Evolutionary conservation across 1,140 invertebrate species (phyloP).

Genomic region (Notospermus geniculatus): DNA sequence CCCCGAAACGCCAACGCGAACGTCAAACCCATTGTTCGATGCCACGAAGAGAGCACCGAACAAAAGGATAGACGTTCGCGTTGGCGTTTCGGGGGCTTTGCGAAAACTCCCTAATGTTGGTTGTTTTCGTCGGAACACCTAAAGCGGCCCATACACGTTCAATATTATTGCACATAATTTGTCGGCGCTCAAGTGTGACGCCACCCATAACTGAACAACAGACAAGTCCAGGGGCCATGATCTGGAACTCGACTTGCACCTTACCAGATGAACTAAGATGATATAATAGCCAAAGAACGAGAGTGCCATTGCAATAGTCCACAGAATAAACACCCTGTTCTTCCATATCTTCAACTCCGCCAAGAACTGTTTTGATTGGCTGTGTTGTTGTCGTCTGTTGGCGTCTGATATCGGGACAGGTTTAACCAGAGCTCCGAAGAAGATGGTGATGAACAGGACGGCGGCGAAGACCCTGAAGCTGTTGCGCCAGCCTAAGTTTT

Average conservation of each 20-base stretch:
- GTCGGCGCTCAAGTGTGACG: too few species aligned
- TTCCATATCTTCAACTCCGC: conserved; percentile 40
- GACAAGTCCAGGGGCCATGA: not conserved
- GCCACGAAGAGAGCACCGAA: too few species aligned
- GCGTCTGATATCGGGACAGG: conserved; percentile 13
- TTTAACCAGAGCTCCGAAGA: conserved; percentile 22
- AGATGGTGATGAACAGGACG: conserved; percentile 17
- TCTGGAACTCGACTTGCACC: not conserved
- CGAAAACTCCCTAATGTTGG: too few species aligned
- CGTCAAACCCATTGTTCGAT: too few species aligned
- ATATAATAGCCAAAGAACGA: conserved; percentile 46
- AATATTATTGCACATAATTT: too few species aligned
- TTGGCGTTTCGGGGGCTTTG: too few species aligned
- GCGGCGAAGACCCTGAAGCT: conserved; percentile 31
- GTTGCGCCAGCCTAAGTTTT: conserved; percentile 36
- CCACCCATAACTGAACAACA: too few species aligned
- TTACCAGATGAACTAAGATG: conserved; percentile 44
- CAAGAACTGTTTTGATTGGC: conserved; percentile 24
- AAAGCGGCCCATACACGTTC: too few species aligned
- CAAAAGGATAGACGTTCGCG: too few species aligned
- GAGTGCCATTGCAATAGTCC: conserved; percentile 31
- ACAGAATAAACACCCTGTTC: conserved; percentile 38
- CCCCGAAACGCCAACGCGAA: too few species aligned
- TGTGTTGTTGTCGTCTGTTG: conserved; percentile 8
- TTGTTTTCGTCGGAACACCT: too few species aligned